Conservation (phyloP, 64 coral and sea anemone genomes). For the Dendrophyllia cribrosa region DNA sequence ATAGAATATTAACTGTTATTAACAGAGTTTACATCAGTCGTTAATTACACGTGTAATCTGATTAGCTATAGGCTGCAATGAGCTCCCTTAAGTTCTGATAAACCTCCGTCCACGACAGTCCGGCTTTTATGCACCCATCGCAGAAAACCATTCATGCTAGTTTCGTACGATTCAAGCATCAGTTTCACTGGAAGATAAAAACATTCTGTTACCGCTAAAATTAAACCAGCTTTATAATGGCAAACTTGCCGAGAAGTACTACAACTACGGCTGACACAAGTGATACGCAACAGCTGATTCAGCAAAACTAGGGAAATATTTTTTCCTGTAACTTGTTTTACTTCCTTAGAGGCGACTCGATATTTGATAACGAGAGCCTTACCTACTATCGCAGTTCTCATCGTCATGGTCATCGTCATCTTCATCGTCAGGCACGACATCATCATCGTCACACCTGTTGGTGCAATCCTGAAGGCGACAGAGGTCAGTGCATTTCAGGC, state of each 20-base stretch:
- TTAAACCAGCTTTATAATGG: conserved; percentile 41
- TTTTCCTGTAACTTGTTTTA: conserved; percentile 30
- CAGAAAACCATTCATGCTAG: conserved; percentile 37
- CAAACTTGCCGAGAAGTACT: neutral
- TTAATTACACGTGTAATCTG: conserved; percentile 34
- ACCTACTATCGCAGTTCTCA: neutral
- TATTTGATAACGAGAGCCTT: conserved; percentile 6
- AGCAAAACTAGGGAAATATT: neutral
- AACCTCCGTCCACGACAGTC: conserved; percentile 30
- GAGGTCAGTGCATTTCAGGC: no score
- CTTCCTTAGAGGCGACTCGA: conserved; percentile 33
- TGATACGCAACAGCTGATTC: neutral
- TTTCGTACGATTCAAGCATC: conserved; percentile 50
- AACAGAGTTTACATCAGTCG: conserved; percentile 49
- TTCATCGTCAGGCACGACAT: conserved; percentile 1
- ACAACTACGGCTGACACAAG: neutral
- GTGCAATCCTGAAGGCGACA: conserved; percentile 14
- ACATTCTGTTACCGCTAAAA: conserved; percentile 53
- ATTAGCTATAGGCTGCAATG: conserved; percentile 55
- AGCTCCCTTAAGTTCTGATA: conserved; percentile 20
- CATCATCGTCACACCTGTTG: conserved; percentile 20
- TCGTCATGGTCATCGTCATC: neutral
- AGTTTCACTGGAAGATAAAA: conserved; percentile 57
- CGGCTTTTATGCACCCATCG: conserved; percentile 41
- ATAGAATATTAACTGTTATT: neutral